Conservation (phyloP, 1,140 invertebrate species). For the Bombus fervidus region DNA sequence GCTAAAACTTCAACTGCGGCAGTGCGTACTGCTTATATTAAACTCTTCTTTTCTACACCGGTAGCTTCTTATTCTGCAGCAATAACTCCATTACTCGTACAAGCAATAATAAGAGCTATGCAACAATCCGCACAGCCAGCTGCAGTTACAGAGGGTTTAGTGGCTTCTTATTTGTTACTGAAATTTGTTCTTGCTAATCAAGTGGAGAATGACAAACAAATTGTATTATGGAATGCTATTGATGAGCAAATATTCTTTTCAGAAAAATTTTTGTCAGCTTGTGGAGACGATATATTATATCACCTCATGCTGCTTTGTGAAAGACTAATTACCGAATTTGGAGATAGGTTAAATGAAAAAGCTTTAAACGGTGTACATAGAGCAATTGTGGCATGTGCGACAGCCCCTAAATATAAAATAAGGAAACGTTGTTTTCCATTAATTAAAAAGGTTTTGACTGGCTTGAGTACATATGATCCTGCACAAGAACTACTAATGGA, state of each 20-base stretch:
- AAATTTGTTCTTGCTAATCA: conserved; percentile 84
- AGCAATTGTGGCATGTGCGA: conserved; percentile 86
- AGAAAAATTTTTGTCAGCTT: conserved; percentile 90
- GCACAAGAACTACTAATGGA: conserved; percentile 84
- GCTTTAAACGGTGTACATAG: conserved; percentile 82
- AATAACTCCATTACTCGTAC: conserved; percentile 74
- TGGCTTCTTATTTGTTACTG: conserved; percentile 89
- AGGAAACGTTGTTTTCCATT: conserved; percentile 73
- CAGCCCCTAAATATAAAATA: conserved; percentile 77
- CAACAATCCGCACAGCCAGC: conserved; percentile 82
- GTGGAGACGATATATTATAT: conserved; percentile 87
- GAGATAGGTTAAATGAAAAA: conserved; percentile 84
- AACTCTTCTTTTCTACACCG: conserved; percentile 71
- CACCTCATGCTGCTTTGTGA: conserved; percentile 86
- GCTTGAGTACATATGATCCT: conserved; percentile 73
- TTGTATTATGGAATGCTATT: conserved; percentile 86
- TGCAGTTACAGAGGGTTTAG: conserved; percentile 90
- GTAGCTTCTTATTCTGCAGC: conserved; percentile 63
- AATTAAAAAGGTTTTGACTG: conserved; percentile 75
- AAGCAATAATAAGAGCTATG: conserved; percentile 74
- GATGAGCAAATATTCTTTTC: conserved; percentile 92
- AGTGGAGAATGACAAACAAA: conserved; percentile 83
- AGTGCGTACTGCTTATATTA: conserved; percentile 89
- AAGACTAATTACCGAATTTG: conserved; percentile 85
- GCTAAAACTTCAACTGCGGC: conserved; percentile 90